phyloP scores from a whole-genome alignment of 2,888 invertebrate genomes.

The Cantharis rufa region DNA sequence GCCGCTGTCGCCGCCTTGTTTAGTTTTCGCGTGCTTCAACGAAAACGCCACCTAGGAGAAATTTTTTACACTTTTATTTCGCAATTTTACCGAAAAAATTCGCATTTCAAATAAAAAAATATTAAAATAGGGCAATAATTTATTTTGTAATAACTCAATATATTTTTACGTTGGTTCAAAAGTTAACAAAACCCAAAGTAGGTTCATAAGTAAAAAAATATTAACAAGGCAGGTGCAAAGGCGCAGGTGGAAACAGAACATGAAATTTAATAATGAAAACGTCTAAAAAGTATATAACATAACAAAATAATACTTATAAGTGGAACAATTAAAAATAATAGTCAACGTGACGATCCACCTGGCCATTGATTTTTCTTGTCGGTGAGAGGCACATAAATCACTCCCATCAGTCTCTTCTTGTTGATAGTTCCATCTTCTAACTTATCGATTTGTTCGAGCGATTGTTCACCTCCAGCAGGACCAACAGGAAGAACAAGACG shows the following conservation, averaged over 20 bases:
- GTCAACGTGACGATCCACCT: conserved; percentile 45
- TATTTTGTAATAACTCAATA: background rate
- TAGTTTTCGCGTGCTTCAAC: background rate
- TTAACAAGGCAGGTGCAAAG: background rate
- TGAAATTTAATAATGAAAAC: background rate
- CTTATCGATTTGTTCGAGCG: conserved; percentile 90
- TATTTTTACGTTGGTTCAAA: background rate
- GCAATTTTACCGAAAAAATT: too few species aligned
- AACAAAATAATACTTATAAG: background rate
- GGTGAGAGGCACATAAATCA: conserved; percentile 95
- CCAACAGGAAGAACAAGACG: conserved; percentile 91
- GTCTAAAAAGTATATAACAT: background rate
- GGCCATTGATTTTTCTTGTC: conserved; percentile 77
- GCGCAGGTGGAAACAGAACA: background rate
- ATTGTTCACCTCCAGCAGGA: conserved; percentile 82
- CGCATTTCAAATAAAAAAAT: too few species aligned
- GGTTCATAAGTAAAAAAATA: background rate
- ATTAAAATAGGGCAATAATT: background rate
- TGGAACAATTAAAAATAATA: background rate
- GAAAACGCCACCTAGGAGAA: background rate
- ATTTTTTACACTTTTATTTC: too few species aligned
- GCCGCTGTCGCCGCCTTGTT: background rate
- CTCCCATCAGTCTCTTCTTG: conserved; percentile 85
- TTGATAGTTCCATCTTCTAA: conserved; percentile 75
- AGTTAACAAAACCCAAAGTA: background rate